Evolutionary conservation across 1,140 invertebrate genomes (phyloP), one percentile per base, ranked within the genome.

Genomic region (Dendroctonus ponderosae): DNA sequence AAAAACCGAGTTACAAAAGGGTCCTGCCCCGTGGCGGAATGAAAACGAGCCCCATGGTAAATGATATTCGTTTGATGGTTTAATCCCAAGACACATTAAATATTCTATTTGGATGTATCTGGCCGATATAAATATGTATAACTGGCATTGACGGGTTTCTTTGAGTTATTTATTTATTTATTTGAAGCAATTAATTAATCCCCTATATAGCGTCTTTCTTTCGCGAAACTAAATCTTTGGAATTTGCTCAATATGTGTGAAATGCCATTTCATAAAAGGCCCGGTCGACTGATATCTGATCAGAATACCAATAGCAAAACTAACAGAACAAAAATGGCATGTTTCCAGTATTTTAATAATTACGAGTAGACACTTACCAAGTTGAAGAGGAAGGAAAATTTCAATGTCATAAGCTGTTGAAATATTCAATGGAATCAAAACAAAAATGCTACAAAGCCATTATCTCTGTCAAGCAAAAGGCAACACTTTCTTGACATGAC

Each of bases 51-150:
- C 46, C 48, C 58, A 14, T 61, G 26, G 43, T 49, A 61, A 61
- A 12, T 49, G 58, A 61, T 61, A 61, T 49, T 61, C 43, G 12
- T 61, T 61, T 61, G 58, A 61, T 48, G 37, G 15, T 50, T 61
- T 49, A 61, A 49, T 61, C 58, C 11, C 26, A 38, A 12, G 3
- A 37, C 40, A 39, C 58, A 50, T 61, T 39, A 61, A 61, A 61
- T 61, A 61, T 61, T 50, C 37, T 50, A 61, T 40, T 38, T 48
- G 5, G 41, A 61, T 3, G 44, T 26, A 58, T 58, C 56, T 26
- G 39, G 15, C 26, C 14, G 38, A 6, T 50, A 39, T 49, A 12
- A 58, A 58, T 44, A 58, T 44, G 41, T 44, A 58, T 58, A 7
- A 38, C 9, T 54, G 40, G 42, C 41, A 14, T 44, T 58, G 56